Evolutionary conservation across 1,140 invertebrate genomes (phyloP), one percentile per base, ranked within the genome.

Genomic region (Medauroidea extradentata): DNA sequence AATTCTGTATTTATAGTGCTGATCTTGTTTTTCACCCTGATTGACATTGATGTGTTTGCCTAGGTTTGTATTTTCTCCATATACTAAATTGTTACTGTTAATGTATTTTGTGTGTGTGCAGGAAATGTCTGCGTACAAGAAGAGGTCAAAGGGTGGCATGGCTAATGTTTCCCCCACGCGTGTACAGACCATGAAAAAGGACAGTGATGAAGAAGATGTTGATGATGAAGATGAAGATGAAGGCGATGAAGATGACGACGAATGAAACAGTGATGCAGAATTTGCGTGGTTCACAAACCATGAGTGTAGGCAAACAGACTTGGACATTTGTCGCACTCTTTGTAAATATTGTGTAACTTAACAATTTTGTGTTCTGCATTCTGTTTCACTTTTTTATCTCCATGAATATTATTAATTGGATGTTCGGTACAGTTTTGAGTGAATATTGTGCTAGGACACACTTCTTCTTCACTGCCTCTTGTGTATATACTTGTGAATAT

Each of bases 61-160:
- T 39, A 39, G 9, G 16, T n/a, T 11, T n/a, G 16, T 9, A 39
- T 9, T 39, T 11, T 39, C 38, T 39, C 38, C 9, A 18, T 46
- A 18, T 46, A 46, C 7, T 4, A 46, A 46, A 18, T 18, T 23
- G 16, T 52, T 52, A 34, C 9, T 9, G 25, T 52, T 29, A 55
- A 24, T 9, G 4, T 2, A 21, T 48, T 18, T 23, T 46, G 11
- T 3, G 24, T 44, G 2, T 56, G 23, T 44, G 2, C 66, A 87
- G 85, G 85, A 88, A 77, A 87, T 89, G 86, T 87, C 86, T 62
- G 88, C 86, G 50, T 90, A 90, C 78, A 90, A 90, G 76, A 89
- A 89, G 75, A 87, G 84, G 74, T 73, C 80, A 68, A 81, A 85
- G 73, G 76, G 78, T 67, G 63, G 67, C 63, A 71, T 71, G 65